Evolutionary conservation across 2,797 vertebrate species (phyloP).

Genomic region (Parotocinclus haroldoi): DNA sequence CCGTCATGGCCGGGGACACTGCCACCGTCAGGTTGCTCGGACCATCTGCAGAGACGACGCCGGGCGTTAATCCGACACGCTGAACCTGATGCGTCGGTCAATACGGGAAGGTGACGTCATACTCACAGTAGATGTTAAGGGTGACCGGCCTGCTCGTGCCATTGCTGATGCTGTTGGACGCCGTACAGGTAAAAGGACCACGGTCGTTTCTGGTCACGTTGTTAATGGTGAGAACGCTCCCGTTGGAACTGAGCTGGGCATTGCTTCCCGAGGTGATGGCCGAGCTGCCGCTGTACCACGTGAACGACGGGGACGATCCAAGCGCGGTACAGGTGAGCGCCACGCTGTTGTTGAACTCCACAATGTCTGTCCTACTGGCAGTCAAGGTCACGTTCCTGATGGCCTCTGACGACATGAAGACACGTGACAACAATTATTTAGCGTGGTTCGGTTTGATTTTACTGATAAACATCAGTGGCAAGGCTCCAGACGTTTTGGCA

Average conservation of each 20-base stretch:
- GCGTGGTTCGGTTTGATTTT: not conserved
- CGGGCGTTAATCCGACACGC: conserved; percentile 3
- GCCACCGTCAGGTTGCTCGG: conserved; percentile 54
- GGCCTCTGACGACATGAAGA: conserved; percentile 51
- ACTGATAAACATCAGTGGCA: not conserved
- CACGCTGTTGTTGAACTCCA: conserved; percentile 66
- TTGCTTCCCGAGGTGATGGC: conserved; percentile 17
- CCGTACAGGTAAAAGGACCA: conserved; percentile 61
- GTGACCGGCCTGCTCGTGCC: conserved; percentile 35
- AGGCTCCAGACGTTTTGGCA: not conserved
- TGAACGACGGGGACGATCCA: conserved; percentile 53
- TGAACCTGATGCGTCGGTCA: no score
- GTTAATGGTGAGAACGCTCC: conserved; percentile 52
- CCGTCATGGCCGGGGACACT: conserved; percentile 27
- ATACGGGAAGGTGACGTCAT: not conserved
- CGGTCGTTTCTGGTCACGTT: conserved; percentile 54
- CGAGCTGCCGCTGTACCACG: conserved; percentile 56
- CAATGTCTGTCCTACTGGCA: conserved; percentile 49
- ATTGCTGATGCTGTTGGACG: conserved; percentile 60
- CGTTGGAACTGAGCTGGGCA: conserved; percentile 44
- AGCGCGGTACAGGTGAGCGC: conserved; percentile 59
- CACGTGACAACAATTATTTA: not conserved
- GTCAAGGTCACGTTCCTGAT: conserved; percentile 55
- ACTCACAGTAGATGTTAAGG: conserved; percentile 71
- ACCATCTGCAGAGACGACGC: conserved; percentile 58